Evolutionary conservation across 2,888 invertebrate species (phyloP).

Genomic region (Microctonus hyperodae): DNA sequence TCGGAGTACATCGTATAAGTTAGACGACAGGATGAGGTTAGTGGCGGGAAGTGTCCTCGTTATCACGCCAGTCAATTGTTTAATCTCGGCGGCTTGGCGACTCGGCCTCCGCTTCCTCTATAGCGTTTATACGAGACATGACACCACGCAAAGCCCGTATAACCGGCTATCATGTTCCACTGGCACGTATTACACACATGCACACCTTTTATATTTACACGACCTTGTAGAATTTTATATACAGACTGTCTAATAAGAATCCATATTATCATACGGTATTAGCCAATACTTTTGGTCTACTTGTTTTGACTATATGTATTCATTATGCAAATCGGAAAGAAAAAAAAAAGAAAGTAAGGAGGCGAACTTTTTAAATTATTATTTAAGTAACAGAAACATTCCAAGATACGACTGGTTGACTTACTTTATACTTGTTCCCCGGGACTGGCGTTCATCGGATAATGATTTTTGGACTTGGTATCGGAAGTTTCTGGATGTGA

Average conservation of each 20-base stretch:
- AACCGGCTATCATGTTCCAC: conserved; percentile 46
- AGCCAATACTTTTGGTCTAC: background rate
- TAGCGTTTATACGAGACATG: conserved; percentile 24
- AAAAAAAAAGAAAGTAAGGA: background rate
- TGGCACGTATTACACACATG: conserved; percentile 37
- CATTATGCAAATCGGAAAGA: background rate
- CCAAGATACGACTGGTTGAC: conserved; percentile 20
- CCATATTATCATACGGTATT: background rate
- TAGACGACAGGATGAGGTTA: conserved; percentile 54
- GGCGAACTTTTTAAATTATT: background rate
- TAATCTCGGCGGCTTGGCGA: conserved; percentile 51
- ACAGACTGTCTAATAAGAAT: background rate
- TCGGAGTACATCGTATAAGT: conserved; percentile 38
- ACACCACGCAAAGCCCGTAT: conserved; percentile 47
- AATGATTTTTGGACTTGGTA: conserved; percentile 44
- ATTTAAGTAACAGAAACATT: background rate
- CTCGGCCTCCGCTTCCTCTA: conserved; percentile 35
- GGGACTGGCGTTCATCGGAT: conserved; percentile 37
- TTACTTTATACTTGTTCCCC: conserved; percentile 51
- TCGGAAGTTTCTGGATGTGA: conserved; percentile 41
- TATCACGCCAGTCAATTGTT: conserved; percentile 61
- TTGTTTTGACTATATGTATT: background rate
- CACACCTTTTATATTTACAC: conserved; percentile 23
- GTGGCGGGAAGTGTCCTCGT: conserved; percentile 61
- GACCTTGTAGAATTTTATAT: background rate